Evolutionary conservation across 2,888 invertebrate species (phyloP).

Genomic region (Prenolepis imparis): DNA sequence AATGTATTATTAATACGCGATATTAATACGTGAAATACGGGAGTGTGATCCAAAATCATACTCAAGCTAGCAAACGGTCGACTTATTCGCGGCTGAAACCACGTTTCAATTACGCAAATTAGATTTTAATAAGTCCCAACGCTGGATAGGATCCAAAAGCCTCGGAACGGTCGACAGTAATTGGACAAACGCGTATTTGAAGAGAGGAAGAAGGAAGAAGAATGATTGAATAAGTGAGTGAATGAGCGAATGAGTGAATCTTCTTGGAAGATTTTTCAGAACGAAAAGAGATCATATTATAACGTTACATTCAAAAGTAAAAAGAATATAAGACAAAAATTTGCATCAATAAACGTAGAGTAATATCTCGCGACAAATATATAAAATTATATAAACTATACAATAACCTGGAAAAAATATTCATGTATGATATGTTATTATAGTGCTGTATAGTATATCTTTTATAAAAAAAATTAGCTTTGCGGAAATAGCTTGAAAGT

Average conservation of each 20-base stretch:
- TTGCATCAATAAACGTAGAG: neutral
- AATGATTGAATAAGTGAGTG: neutral
- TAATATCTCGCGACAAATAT: neutral
- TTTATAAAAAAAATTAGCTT: neutral
- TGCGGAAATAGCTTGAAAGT: neutral
- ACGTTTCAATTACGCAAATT: slow-evolving; percentile 79
- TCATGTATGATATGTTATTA: neutral
- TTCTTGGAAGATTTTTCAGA: neutral
- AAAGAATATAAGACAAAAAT: neutral
- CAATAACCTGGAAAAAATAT: neutral
- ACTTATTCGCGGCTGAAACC: slow-evolving; percentile 66
- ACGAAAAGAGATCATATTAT: neutral
- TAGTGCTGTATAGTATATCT: neutral
- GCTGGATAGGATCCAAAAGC: slow-evolving; percentile 75
- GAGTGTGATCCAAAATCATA: slow-evolving; percentile 55
- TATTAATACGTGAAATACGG: slow-evolving; percentile 27
- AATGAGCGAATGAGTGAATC: slow-evolving; percentile 15
- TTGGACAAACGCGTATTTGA: slow-evolving; percentile 63
- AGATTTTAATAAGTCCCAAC: slow-evolving; percentile 73
- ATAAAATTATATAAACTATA: too few species aligned
- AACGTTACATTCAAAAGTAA: neutral
- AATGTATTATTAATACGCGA: neutral
- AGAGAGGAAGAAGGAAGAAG: slow-evolving; percentile 25
- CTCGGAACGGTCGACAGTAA: slow-evolving; percentile 62
- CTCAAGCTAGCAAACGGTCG: slow-evolving; percentile 34